A percentile compares a stretch with the other conserved stretches of the same genome.
Evolutionary conservation across 2,797 vertebrate genomes (phyloP).

Genomic region (Odontamblyopus lacepedii): DNA sequence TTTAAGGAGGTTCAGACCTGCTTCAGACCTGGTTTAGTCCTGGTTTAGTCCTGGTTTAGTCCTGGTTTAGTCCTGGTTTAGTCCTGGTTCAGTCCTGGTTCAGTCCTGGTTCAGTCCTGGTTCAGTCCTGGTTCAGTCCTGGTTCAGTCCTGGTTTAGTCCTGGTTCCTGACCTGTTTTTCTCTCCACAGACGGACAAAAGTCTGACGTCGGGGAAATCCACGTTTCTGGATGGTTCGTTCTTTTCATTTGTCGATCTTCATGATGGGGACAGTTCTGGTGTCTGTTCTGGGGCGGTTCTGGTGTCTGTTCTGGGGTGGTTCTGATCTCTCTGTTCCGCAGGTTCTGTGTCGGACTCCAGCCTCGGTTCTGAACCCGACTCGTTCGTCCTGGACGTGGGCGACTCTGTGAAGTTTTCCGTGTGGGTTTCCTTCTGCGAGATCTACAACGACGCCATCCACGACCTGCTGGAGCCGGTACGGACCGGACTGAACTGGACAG

Average conservation of each 20-base stretch:
- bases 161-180: not conserved
- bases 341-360: constrained; percentile 48
- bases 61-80: no score
- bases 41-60: no score
- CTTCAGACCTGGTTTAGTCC: no score
- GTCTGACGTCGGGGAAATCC: constrained; percentile 62
- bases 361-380: constrained; percentile 53
- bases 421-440: constrained; percentile 96
- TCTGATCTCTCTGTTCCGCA: no score
- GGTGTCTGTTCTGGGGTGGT: no score
- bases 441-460: constrained; percentile 95
- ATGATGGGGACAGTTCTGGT: no score
- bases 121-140: no score
- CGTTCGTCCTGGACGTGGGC: constrained; percentile 58
- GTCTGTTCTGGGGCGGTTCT: no score
- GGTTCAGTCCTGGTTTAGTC: no score
- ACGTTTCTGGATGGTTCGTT: constrained; percentile 61
- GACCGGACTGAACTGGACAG: no score
- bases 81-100: no score
- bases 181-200: constrained; percentile 68
- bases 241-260: not conserved
- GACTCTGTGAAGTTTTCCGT: constrained; percentile 80
- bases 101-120: no score
- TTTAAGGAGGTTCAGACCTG: constrained; percentile 60
- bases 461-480: constrained; percentile 82